Conservation (phyloP, 2,888 invertebrate species). For the Tenodera sinensis region DNA sequence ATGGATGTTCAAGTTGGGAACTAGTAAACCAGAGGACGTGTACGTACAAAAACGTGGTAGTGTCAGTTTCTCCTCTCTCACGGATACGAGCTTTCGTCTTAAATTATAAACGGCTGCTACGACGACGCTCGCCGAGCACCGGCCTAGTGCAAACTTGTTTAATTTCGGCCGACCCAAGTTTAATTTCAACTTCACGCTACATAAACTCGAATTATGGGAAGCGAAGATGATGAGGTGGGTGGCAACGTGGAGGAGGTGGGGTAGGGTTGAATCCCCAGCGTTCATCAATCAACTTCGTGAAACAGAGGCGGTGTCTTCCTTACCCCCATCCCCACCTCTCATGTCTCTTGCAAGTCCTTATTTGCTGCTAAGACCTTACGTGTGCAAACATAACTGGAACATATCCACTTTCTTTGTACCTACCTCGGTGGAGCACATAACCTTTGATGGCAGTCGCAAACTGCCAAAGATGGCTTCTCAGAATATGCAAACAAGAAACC, state of each 20-base stretch:
- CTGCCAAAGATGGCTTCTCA: too few species aligned
- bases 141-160: constrained; percentile 4
- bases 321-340: neutral
- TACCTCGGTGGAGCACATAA: neutral
- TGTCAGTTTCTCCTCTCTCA: neutral
- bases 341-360: neutral
- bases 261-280: neutral
- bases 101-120: neutral
- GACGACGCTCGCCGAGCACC: neutral
- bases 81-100: neutral
- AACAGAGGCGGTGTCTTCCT: constrained; percentile 6
- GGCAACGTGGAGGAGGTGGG: neutral
- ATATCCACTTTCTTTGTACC: neutral
- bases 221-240: neutral
- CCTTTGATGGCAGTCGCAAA: neutral
- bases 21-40: neutral
- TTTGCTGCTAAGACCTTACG: neutral
- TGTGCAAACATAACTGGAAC: neutral
- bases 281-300: constrained; percentile 18
- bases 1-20: neutral
- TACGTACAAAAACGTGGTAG: neutral
- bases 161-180: constrained; percentile 2
- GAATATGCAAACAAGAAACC: too few species aligned
- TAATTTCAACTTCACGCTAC: constrained; percentile 17
- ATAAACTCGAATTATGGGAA: constrained; percentile 16